Percentiles rank a stretch among this genome's conserved stretches.
Conservation (phyloP, 2,113 vertebrate species). For the Origma solitaria region DNA sequence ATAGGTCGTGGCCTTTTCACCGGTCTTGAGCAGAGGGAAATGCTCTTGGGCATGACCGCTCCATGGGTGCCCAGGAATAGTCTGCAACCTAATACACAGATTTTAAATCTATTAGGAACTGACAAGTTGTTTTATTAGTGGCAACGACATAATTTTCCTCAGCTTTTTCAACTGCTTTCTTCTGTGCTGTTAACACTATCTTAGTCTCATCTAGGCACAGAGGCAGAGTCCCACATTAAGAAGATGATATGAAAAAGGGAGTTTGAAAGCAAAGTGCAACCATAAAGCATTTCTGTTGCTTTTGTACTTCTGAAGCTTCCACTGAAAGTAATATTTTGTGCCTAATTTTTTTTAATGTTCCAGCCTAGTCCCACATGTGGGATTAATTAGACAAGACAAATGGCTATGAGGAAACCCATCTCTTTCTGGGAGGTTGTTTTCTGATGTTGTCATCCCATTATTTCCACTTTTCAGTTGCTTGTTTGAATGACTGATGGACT, state of each 20-base stretch:
- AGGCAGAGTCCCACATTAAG: neutral
- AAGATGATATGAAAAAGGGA: neutral
- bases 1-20: constrained; percentile 65
- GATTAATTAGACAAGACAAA: constrained; percentile 73
- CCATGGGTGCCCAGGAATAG: constrained; percentile 20
- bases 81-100: constrained; percentile 33
- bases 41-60: constrained; percentile 55
- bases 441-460: constrained; percentile 59
- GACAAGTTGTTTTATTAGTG: constrained; percentile 52
- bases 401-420: constrained; percentile 45
- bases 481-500: constrained; percentile 62
- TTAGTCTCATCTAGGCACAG: neutral
- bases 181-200: neutral
- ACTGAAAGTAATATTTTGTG: constrained; percentile 57
- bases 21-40: constrained; percentile 47
- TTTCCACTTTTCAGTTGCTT: constrained; percentile 66
- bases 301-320: constrained; percentile 47
- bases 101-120: constrained; percentile 52
- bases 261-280: neutral
- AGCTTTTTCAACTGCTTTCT: constrained; percentile 26
- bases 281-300: constrained; percentile 19
- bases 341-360: constrained; percentile 42
- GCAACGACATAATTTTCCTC: constrained; percentile 26
- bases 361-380: constrained; percentile 56
- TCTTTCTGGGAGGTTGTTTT: constrained; percentile 64